Evolutionary conservation across 53 echinoderm and acorn worm genomes (phyloP).

Genomic region (Arbacia lixula): DNA sequence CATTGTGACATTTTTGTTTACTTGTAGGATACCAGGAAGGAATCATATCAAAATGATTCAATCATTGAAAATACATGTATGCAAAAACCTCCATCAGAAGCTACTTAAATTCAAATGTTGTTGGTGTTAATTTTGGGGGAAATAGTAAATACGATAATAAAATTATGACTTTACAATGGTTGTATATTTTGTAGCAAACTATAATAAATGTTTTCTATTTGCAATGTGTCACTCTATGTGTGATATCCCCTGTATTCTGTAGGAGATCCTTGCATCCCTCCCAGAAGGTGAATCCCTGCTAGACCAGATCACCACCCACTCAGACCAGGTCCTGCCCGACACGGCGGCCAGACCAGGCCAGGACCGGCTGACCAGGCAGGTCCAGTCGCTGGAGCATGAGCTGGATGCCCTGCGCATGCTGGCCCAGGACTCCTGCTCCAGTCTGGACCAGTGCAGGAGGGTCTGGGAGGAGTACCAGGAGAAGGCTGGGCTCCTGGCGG

Average conservation of each 20-base stretch:
- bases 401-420: conserved; percentile 69
- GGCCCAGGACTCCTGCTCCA: conserved; percentile 39
- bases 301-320: conserved; percentile 62
- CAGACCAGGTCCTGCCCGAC: conserved; percentile 64
- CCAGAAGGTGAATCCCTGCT: conserved; percentile 84
- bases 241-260: background rate
- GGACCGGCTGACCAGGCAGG: conserved; percentile 67
- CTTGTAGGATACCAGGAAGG: too few relatives aligned
- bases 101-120: too few relatives aligned
- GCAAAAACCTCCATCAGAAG: too few relatives aligned
- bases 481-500: conserved; percentile 35
- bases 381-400: conserved; percentile 70
- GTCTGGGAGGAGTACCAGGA: conserved; percentile 70
- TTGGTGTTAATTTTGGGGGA: too few relatives aligned
- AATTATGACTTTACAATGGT: too few relatives aligned
- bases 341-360: conserved; percentile 68
- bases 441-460: conserved; percentile 41
- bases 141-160: too few relatives aligned
- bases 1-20: too few relatives aligned
- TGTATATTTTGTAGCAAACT: background rate
- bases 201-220: background rate
- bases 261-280: conserved; percentile 60
- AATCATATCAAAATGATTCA: too few relatives aligned
- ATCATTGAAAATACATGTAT: too few relatives aligned
- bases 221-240: background rate